Conservation (phyloP, 2,113 vertebrate genomes). For the Odobenus rosmarus region DNA sequence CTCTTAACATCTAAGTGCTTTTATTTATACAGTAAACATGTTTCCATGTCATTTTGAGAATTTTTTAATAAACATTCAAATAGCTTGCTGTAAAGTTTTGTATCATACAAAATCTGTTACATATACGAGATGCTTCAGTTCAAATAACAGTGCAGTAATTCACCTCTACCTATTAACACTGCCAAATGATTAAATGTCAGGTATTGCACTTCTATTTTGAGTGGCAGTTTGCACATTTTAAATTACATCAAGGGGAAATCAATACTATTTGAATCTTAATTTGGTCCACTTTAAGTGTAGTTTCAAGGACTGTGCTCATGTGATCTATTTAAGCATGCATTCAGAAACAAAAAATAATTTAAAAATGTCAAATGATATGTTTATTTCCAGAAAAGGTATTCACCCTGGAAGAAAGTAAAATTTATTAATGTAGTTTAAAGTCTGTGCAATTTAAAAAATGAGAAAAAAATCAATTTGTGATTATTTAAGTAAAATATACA, state of each 20-base stretch:
- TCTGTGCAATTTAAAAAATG: conserved; percentile 64
- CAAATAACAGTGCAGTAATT: conserved; percentile 89
- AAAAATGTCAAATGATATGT: conserved; percentile 54
- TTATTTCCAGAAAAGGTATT: conserved; percentile 68
- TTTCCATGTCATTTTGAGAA: conserved; percentile 80
- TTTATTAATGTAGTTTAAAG: conserved; percentile 51
- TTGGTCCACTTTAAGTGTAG: conserved; percentile 75
- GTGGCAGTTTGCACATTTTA: conserved; percentile 72
- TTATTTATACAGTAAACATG: conserved; percentile 82
- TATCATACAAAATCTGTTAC: conserved; percentile 91
- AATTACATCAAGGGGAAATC: conserved; percentile 62
- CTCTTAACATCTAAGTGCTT: conserved; percentile 79
- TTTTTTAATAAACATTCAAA: conserved; percentile 90
- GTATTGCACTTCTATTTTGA: conserved; percentile 63
- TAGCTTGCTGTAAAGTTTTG: conserved; percentile 90
- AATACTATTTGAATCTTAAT: conserved; percentile 60
- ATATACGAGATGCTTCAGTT: conserved; percentile 85
- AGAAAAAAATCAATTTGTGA: conserved; percentile 39
- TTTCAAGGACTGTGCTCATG: conserved; percentile 73
- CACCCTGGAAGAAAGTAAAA: conserved; percentile 60
- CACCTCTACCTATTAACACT: conserved; percentile 84
- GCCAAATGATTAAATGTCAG: conserved; percentile 61
- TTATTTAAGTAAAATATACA: conserved; percentile 56
- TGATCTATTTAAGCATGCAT: conserved; percentile 71
- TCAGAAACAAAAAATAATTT: conserved; percentile 63